Conservation (phyloP, 2,113 vertebrate genomes). For the Fregetta grallaria region DNA sequence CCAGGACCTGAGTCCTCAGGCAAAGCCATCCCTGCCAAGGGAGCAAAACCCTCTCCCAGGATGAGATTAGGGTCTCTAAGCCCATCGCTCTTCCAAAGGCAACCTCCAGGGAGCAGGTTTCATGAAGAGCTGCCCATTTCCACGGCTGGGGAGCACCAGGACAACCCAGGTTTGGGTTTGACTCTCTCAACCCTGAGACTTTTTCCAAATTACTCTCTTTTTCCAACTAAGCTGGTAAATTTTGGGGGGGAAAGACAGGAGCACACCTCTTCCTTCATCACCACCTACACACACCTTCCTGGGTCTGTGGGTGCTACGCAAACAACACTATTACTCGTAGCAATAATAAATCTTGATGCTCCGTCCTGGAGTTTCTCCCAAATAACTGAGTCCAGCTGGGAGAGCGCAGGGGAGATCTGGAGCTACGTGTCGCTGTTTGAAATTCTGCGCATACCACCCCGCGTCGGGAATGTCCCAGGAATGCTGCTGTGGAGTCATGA, state of each 20-base stretch:
- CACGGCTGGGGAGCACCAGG: neutral
- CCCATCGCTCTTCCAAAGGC: neutral
- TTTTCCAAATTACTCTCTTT: neutral
- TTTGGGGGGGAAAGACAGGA: neutral
- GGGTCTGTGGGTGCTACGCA: neutral
- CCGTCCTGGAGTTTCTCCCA: neutral
- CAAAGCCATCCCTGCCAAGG: neutral
- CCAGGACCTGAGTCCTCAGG: neutral
- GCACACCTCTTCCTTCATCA: neutral
- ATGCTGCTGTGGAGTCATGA: neutral
- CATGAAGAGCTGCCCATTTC: neutral
- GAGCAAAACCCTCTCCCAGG: neutral
- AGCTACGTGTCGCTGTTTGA: neutral
- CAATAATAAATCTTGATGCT: neutral
- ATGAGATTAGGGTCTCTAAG: neutral
- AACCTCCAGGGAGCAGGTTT: neutral
- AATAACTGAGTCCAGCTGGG: too few species aligned
- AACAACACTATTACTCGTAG: rapidly evolving
- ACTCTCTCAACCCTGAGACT: neutral
- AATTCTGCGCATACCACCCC: neutral
- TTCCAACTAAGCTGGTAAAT: neutral
- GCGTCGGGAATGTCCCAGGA: neutral
- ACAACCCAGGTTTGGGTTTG: neutral
- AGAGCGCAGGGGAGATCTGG: neutral
- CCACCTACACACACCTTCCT: neutral